These are phyloP conservation scores for Slavum lentiscoides DNA, from an alignment of 2,888 invertebrate genomes.

Conservation along the genomic window DNA sequence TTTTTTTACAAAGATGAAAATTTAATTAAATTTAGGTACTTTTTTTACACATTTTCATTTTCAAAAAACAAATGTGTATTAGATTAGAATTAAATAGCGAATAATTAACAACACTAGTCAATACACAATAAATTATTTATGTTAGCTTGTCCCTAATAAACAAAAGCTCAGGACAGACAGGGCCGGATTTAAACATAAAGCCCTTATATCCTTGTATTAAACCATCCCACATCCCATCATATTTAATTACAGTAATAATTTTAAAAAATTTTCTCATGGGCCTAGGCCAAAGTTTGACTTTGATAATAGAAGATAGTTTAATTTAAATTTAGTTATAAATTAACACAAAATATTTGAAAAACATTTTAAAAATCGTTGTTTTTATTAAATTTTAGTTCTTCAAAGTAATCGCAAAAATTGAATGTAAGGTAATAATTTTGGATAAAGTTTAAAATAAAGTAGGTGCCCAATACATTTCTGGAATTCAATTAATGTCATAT, in stretches of 20 bases:
- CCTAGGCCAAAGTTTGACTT: too few species aligned
- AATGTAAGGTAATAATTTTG: slow-evolving; percentile 16
- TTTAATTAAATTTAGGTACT: neutral
- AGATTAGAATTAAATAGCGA: slow-evolving; percentile 1
- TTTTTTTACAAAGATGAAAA: neutral
- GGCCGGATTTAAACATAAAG: too few species aligned
- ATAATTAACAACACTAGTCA: neutral
- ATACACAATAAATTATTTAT: neutral
- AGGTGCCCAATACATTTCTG: neutral
- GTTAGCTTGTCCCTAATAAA: neutral
- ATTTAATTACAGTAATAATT: too few species aligned
- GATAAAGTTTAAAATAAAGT: slow-evolving; percentile 8
- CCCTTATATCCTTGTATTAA: too few species aligned
- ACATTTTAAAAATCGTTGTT: neutral
- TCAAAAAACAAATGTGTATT: neutral
- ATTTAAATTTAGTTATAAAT: neutral
- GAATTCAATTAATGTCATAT: slow-evolving; percentile 4
- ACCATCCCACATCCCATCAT: too few species aligned
- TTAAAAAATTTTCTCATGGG: too few species aligned
- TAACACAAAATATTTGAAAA: neutral
- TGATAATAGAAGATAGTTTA: neutral
- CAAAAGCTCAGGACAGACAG: neutral
- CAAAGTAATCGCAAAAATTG: neutral
- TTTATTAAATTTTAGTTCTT: neutral
- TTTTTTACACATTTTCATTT: neutral